phyloP scores from a whole-genome alignment of 2,797 vertebrate genomes.

The Cygnus olor region DNA sequence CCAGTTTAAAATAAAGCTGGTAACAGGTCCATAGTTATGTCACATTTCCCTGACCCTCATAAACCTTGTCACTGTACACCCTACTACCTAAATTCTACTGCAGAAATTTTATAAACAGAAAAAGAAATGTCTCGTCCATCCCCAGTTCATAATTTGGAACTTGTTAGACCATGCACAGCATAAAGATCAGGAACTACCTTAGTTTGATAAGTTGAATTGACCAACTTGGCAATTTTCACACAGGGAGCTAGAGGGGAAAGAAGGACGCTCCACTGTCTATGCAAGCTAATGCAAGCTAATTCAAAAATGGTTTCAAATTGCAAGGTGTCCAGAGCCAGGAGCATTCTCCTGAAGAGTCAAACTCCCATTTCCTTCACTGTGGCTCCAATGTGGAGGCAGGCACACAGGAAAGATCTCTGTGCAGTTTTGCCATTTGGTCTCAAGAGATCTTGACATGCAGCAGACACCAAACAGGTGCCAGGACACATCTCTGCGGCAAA shows the following conservation, averaged over 20 bases:
- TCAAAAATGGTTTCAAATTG: not conserved
- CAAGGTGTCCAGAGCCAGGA: not conserved
- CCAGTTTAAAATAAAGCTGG: not conserved
- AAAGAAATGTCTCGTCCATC: not conserved
- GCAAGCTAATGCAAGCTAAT: not conserved
- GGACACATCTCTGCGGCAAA: not conserved
- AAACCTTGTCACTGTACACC: not conserved
- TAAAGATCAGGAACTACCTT: not conserved
- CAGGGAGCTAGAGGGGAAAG: not conserved
- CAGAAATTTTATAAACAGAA: not conserved
- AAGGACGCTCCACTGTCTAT: not conserved
- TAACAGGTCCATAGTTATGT: not conserved
- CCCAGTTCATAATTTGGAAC: not conserved
- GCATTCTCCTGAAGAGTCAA: not conserved
- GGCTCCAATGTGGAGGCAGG: not conserved
- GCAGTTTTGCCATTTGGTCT: not conserved
- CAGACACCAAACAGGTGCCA: not conserved
- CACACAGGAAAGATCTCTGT: not conserved
- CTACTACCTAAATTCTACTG: not conserved
- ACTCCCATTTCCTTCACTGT: not conserved
- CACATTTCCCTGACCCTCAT: not conserved
- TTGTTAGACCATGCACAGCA: not conserved
- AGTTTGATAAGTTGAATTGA: not conserved
- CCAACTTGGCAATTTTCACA: not conserved
- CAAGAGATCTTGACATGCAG: not conserved